These are phyloP conservation scores for Anodontia alba DNA, from an alignment of 2,888 invertebrate genomes.

Conservation along the genomic window DNA sequence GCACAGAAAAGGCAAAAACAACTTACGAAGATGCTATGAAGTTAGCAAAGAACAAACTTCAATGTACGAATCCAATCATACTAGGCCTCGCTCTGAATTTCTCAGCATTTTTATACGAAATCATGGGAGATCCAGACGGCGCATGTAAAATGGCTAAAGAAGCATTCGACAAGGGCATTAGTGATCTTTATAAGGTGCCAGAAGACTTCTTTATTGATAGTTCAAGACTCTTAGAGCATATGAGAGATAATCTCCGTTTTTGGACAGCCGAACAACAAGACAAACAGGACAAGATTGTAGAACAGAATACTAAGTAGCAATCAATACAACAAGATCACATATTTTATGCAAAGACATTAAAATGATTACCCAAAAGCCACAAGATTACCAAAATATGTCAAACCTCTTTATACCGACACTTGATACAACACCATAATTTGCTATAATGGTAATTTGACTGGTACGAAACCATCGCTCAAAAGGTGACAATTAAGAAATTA, in stretches of 20 bases:
- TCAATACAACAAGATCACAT: no score
- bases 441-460: no score
- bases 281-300: slow-evolving; percentile 81
- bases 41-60: slow-evolving; percentile 99
- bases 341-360: no score
- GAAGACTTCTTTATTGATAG: slow-evolving; percentile 99
- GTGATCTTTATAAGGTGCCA: slow-evolving; percentile 98
- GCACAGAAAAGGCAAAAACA: slow-evolving; percentile 94
- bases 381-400: no score
- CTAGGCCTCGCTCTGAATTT: slow-evolving; percentile 99
- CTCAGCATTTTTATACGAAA: slow-evolving; percentile 99
- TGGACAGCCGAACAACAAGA: slow-evolving; percentile 96
- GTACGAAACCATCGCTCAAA: no score
- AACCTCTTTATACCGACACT: no score
- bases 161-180: slow-evolving; percentile 99
- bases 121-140: slow-evolving; percentile 98
- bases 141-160: slow-evolving; percentile 99
- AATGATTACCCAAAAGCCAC: no score
- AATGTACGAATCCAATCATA: slow-evolving; percentile 99
- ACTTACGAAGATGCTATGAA: slow-evolving; percentile 99
- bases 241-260: slow-evolving; percentile 89
- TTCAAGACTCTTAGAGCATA: slow-evolving; percentile 99
- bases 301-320: no score
- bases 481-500: no score
- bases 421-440: no score